A percentile compares a stretch with the other conserved stretches of the same genome.
Evolutionary conservation across 2,888 invertebrate genomes (phyloP).

Genomic region (Stegana nigrithorax): DNA sequence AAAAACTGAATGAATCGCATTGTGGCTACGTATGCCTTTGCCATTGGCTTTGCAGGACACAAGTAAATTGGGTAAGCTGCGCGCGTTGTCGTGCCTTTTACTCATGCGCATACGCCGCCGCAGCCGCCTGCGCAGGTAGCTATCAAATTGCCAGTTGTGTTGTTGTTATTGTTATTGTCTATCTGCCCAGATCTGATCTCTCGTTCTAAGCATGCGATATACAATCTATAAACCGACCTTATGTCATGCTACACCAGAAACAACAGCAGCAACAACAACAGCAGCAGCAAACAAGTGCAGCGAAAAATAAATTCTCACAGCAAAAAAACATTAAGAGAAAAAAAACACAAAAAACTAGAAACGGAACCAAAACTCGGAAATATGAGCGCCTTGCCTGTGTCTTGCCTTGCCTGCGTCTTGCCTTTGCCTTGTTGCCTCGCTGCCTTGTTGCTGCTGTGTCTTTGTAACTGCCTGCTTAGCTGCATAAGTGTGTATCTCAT

Average conservation of each 20-base stretch:
- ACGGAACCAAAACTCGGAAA: slow-evolving; percentile 38
- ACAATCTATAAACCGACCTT: slow-evolving; percentile 12
- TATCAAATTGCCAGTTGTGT: slow-evolving; percentile 1
- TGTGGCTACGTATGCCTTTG: neutral
- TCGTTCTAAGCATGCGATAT: neutral
- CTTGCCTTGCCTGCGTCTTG: too few relatives aligned
- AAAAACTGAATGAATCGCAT: too few relatives aligned
- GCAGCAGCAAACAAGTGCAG: slow-evolving; percentile 45
- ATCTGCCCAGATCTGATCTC: slow-evolving; percentile 4
- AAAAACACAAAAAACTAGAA: slow-evolving; percentile 38
- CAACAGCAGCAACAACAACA: slow-evolving; percentile 32
- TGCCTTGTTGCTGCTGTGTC: neutral
- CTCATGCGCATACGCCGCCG: slow-evolving; percentile 29
- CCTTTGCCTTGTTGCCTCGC: too few relatives aligned
- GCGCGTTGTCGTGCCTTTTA: slow-evolving; percentile 16
- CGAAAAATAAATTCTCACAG: slow-evolving; percentile 52
- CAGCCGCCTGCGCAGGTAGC: slow-evolving; percentile 9
- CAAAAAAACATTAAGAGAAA: slow-evolving; percentile 43
- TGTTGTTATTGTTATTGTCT: neutral
- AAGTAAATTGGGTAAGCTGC: slow-evolving; percentile 14
- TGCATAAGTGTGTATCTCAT: neutral
- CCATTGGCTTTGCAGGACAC: neutral
- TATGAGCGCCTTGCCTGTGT: neutral
- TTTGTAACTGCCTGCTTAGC: neutral
- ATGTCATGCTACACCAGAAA: slow-evolving; percentile 17